Base-by-base conservation (phyloP, 92 coral and sea anemone species). In the Zoanthus sansibaricus region DNA sequence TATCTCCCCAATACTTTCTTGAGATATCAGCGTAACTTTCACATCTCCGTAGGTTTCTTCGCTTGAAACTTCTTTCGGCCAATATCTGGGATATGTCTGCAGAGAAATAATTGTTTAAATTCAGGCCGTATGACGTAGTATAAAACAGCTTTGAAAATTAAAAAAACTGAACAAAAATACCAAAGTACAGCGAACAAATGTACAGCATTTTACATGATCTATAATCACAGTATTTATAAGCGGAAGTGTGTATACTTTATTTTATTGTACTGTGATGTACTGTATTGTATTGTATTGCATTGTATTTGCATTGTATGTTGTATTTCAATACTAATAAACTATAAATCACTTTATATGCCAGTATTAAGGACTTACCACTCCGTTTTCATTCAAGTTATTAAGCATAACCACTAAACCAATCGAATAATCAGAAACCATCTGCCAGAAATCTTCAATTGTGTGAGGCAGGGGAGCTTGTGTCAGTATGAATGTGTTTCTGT, bases 351-450 rank as follows among this genome's bases (percentile, higher is more conserved):
- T 49, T 11, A 49, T 1, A 49, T 37, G 42, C 42, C 42, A 37
- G 0, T 4, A 2, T 0, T 37, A 37, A 37, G 0, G 25, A 8
- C 48, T 47, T 77, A 88, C 94, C 94, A 85, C 44, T 16, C 77
- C 83, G 17, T 73, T 68, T 32, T 93, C 96, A 5, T 73, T 82
- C 9, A 89, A 55, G 21, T 86, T 86, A 86, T 91, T 93, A 71
- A 93, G 87, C 96, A 91, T 93, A 68, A 93, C 94, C 18, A 93
- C 78, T 58, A 94, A 91, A 73, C 96, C 96, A 54, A 93, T 77
- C 16, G 90, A 74, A 77, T 93, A 93, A 69, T 87, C 91, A 78
- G 80, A 83, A 7, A 93, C 72, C 96, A 93, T 91, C 58, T 86
- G 88, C 96, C 96, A 93, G 86, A 93, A 88, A 79, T 93, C 96